Conservation (phyloP, 2,113 vertebrate species). For the Hydrolagus affinis region DNA sequence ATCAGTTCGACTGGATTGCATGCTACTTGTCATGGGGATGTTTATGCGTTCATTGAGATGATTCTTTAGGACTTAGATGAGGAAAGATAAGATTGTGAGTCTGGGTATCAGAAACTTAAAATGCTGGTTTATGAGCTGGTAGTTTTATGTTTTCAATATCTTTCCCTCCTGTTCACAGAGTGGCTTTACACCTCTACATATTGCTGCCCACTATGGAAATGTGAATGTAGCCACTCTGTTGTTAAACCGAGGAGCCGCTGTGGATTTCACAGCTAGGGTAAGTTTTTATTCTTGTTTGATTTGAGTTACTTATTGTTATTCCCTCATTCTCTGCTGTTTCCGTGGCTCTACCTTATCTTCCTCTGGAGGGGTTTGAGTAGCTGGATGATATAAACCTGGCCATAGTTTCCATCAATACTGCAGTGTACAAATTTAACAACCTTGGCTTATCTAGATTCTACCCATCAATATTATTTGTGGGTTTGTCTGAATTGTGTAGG, state of each 20-base stretch:
- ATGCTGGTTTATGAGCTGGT: neutral
- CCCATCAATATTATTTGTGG: neutral
- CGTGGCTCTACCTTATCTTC: neutral
- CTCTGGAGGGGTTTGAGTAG: neutral
- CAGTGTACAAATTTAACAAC: neutral
- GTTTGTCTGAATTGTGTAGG: neutral
- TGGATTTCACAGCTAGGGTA: conserved; percentile 95
- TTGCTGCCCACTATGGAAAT: conserved; percentile 91
- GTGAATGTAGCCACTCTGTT: conserved; percentile 92
- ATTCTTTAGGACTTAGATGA: neutral
- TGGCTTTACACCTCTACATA: conserved; percentile 90
- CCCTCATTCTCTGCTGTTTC: neutral
- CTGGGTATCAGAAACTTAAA: neutral
- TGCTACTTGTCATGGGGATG: neutral
- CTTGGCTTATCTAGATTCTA: too few relatives aligned
- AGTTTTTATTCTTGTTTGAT: conserved; percentile 42
- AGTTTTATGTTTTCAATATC: neutral
- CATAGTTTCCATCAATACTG: neutral
- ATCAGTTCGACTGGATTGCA: too few relatives aligned
- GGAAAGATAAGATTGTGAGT: neutral
- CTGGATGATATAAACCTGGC: neutral
- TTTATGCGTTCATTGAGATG: neutral
- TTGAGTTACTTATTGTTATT: neutral
- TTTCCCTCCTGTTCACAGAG: conserved; percentile 56
- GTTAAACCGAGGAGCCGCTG: conserved; percentile 86